Conservation (phyloP, 1,140 invertebrate species). For the Drosophila mayri region DNA sequence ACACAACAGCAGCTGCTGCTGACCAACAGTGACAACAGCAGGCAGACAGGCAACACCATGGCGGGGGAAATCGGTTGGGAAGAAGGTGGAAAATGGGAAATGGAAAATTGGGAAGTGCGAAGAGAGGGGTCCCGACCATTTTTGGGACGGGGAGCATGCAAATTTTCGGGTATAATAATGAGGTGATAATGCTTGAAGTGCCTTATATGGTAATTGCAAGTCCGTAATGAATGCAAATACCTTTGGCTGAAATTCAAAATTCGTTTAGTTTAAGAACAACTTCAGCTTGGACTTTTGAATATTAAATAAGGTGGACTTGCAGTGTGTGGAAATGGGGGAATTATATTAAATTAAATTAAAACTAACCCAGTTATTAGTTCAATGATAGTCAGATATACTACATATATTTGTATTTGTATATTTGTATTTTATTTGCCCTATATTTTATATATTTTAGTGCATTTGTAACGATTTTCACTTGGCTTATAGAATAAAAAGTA, state of each 20-base stretch:
- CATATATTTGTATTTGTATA: too few species aligned
- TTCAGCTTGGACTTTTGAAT: not conserved
- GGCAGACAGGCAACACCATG: slow-evolving; percentile 8
- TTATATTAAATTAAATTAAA: not conserved
- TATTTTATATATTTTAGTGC: too few species aligned
- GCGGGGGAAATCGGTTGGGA: not conserved
- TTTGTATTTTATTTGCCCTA: not conserved
- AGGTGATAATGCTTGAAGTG: slow-evolving; percentile 54
- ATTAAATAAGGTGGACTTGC: not conserved
- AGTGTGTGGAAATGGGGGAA: not conserved
- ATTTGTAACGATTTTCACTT: not conserved
- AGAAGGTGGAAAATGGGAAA: slow-evolving; percentile 4
- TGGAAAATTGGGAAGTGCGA: slow-evolving; percentile 11
- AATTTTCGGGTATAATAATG: slow-evolving; percentile 55
- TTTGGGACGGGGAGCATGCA: slow-evolving; percentile 22
- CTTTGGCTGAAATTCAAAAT: slow-evolving; percentile 18
- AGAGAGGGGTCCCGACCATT: not conserved
- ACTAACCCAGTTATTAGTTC: not conserved
- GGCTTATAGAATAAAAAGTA: not conserved
- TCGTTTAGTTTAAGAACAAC: not conserved
- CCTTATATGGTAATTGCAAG: slow-evolving; percentile 58
- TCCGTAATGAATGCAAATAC: slow-evolving; percentile 55
- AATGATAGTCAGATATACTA: not conserved
- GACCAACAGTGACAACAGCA: slow-evolving; percentile 68
- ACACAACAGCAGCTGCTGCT: slow-evolving; percentile 31